Conservation (phyloP, 2,113 vertebrate species). For the Phylloscopus trochilus region DNA sequence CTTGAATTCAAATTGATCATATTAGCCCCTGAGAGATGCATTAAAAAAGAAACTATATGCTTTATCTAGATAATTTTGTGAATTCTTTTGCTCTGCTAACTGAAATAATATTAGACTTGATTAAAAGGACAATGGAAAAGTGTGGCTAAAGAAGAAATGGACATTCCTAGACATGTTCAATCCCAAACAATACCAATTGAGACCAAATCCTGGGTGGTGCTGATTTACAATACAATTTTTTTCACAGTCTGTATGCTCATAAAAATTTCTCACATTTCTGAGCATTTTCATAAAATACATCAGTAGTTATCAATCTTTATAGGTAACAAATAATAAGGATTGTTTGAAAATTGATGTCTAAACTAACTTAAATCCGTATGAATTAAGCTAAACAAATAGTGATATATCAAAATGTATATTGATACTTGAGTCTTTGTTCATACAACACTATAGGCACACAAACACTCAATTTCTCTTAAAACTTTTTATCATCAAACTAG, state of each 20-base stretch:
- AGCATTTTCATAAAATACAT: not conserved
- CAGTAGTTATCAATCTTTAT: not conserved
- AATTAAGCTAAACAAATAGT: not conserved
- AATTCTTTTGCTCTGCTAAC: fast-evolving
- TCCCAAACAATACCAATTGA: not conserved
- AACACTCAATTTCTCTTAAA: not conserved
- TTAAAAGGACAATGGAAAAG: not conserved
- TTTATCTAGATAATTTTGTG: not conserved
- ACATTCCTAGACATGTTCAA: not conserved
- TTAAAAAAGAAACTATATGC: not conserved
- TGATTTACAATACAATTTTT: not conserved
- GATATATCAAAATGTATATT: not conserved
- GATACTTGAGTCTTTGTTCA: not conserved
- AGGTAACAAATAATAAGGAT: not conserved
- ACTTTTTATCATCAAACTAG: not conserved
- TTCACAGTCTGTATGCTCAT: not conserved
- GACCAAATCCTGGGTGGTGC: not conserved
- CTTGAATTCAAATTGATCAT: not conserved
- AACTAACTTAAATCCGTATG: not conserved
- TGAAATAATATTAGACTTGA: not conserved
- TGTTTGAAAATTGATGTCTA: not conserved
- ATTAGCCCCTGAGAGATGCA: not conserved
- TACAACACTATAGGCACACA: not conserved
- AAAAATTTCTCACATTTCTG: not conserved
- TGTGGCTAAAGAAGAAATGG: not conserved